Conservation (phyloP, 2,113 vertebrate species). For the Naja naja region DNA sequence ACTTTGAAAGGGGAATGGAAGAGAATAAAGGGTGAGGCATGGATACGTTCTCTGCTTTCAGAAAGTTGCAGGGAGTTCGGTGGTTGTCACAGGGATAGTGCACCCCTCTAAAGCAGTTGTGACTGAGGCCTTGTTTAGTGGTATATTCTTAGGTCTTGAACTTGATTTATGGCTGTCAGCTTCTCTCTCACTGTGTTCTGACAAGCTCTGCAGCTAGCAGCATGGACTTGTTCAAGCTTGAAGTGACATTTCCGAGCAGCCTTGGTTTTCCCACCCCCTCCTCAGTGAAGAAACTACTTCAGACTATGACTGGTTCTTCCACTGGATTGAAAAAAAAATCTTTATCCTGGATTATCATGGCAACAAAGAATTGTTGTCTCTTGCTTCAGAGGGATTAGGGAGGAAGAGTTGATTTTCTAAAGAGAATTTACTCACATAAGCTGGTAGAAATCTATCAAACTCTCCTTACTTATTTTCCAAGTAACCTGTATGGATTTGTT, state of each 20-base stretch:
- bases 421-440: background rate
- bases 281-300: constrained; percentile 40
- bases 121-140: background rate
- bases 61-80: constrained; percentile 41
- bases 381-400: background rate
- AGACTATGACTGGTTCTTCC: background rate
- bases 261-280: constrained; percentile 40
- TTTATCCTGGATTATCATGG: background rate
- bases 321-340: background rate
- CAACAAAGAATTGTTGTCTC: background rate
- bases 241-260: constrained; percentile 56
- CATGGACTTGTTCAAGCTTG: constrained; percentile 64
- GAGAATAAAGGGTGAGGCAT: constrained; percentile 29
- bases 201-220: constrained; percentile 57
- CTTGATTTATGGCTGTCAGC: constrained; percentile 60
- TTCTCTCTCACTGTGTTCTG: constrained; percentile 56
- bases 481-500: background rate
- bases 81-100: constrained; percentile 39
- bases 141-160: constrained; percentile 30
- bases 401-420: background rate
- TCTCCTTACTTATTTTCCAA: background rate
- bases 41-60: constrained; percentile 37
- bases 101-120: constrained; percentile 8
- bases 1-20: constrained; percentile 19
- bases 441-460: background rate